A percentile compares a stretch with the other conserved stretches of the same genome.
Conservation (phyloP, 2,888 invertebrate genomes). For the Melinaea marsaeus region DNA sequence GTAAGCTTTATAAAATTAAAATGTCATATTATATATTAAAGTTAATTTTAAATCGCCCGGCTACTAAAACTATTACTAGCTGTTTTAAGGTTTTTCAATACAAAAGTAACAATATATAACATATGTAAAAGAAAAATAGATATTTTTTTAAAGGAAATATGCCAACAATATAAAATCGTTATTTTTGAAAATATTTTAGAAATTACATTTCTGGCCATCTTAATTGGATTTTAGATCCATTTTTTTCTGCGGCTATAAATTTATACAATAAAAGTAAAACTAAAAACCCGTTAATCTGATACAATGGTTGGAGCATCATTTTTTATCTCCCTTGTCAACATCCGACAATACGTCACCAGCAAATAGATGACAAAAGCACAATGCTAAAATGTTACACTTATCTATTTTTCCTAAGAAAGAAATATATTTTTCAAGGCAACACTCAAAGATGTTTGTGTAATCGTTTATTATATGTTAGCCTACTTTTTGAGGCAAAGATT, state of each 20-base stretch:
- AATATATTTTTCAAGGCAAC: constrained; percentile 37
- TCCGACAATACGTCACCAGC: constrained; percentile 33
- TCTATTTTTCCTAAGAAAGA: constrained; percentile 38
- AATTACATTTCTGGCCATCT: constrained; percentile 2
- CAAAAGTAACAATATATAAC: too few species aligned
- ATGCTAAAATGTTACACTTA: constrained; percentile 40
- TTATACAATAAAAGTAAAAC: constrained; percentile 20
- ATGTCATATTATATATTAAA: too few species aligned
- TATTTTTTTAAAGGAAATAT: neutral
- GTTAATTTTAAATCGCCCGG: too few species aligned
- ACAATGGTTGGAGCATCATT: constrained; percentile 28
- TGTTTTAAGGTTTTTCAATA: too few species aligned
- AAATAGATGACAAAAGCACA: constrained; percentile 39
- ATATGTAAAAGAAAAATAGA: too few species aligned
- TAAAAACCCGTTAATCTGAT: constrained; percentile 25
- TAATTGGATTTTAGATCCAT: constrained; percentile 5
- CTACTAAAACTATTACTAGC: too few species aligned
- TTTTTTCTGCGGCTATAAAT: constrained; percentile 10
- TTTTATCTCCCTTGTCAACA: constrained; percentile 29
- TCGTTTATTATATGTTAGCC: constrained; percentile 40
- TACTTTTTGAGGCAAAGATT: constrained; percentile 31
- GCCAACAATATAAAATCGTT: neutral
- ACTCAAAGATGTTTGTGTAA: constrained; percentile 43
- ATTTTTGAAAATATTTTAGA: neutral
- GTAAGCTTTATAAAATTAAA: too few species aligned